Percentiles rank a stretch among this genome's conserved stretches.
These are phyloP conservation scores for Crocidura indochinensis DNA, from an alignment of 2,797 vertebrate genomes.

Conservation along the genomic window DNA sequence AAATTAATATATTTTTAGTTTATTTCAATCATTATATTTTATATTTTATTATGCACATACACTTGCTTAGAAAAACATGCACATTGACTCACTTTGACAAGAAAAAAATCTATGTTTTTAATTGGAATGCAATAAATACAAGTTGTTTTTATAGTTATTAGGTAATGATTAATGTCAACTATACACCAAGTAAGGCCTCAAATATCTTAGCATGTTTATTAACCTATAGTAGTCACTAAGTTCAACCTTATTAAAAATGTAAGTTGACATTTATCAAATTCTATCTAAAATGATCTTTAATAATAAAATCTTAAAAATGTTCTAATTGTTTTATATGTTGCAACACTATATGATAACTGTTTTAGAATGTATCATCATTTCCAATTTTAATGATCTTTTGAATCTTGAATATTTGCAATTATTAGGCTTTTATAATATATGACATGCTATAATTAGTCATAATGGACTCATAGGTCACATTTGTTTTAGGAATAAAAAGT, in stretches of 20 bases:
- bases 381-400: not conserved
- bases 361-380: not conserved
- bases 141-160: constrained; percentile 1
- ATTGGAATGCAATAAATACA: not conserved
- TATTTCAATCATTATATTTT: not conserved
- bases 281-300: not conserved
- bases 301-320: not conserved
- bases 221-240: not conserved
- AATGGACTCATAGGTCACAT: not conserved
- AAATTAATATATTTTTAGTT: not conserved
- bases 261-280: not conserved
- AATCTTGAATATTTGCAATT: not conserved
- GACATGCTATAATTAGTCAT: not conserved
- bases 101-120: not conserved
- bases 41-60: not conserved
- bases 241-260: constrained; percentile 2
- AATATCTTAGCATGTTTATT: not conserved
- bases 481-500: not conserved
- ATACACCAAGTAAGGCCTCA: not conserved
- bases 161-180: not conserved
- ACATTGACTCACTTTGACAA: not conserved
- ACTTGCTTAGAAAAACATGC: not conserved
- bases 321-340: not conserved
- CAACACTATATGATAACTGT: not conserved
- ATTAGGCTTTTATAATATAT: not conserved